Evolutionary conservation across 2,888 invertebrate genomes (phyloP), one percentile per base, ranked within the genome.

Genomic region (Megamerina dolium): DNA sequence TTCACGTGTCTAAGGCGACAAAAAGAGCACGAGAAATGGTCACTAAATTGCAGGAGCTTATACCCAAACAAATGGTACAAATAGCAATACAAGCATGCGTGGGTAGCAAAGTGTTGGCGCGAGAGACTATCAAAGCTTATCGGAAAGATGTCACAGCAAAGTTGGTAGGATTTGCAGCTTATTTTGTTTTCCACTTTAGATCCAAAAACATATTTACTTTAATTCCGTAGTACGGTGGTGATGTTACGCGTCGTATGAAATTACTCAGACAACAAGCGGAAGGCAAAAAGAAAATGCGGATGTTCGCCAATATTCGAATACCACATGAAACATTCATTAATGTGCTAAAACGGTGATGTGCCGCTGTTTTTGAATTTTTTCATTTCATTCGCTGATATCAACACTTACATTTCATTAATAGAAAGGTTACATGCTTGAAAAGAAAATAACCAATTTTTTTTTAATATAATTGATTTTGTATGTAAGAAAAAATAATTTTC

Each of bases 281-380:
- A 59, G 96, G 96, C 6, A 97, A 97, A 70, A 91, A 89, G 70
- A 84, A 84, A 69, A 87, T 97, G 89, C 80, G 87, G 60, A 82
- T 83, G 77, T 78, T 95, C 46, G 95, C 93, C 36, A 92, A 91
- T 64, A 86, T 99, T 53, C 81, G 85, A 59, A 76, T 97, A 55
- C 94, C 96, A 3, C 81, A 91, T 66, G 86, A 96, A 66, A 92
- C 93, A 2, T 97, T 97, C 68, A 87, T 96, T 54, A 84, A 91
- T 71, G 83, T 95, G 41, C 74, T 96, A 27, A 92, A 89, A 66
- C 82, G 78, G 74, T 85, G 39, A 45, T 19, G 2, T 9, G 21
- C 17, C 35, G 20, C 16, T 5, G 20, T 8, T 16, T 12, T 26
- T n/a, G 5, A 23, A 14, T 26, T 10, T 10, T 18, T 26, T 26